Evolutionary conservation across 2,113 vertebrate species (phyloP), one percentile per base, ranked within the genome.

Genomic region (Nesoenas mayeri): DNA sequence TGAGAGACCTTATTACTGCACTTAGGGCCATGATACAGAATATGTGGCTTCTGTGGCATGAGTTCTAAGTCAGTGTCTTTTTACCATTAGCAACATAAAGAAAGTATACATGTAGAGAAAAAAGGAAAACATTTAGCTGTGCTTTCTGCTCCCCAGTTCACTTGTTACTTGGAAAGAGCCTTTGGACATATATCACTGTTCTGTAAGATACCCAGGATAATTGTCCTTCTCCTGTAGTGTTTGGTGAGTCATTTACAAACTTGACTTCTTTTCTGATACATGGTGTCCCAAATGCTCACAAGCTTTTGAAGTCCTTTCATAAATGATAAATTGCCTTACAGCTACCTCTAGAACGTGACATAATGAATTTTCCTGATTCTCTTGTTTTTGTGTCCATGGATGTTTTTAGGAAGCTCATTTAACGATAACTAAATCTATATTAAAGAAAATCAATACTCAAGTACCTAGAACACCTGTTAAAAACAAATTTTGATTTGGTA

Each of bases 21-120:
- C 29, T 26, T 5, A 10, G 12, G 29, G 25, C 9, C 9, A 18
- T 53, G 1, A 17, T 5, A 40, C 15, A 53, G 31, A 38, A 8
- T 3, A 4, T 12, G 4, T 2, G 22, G 13, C 2, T 21, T 57
- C 47, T 51, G 3, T 57, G 10, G 19, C 1, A 2, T 24, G 16
- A 11, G 61, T 79, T 44, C 2, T 20, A 94, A 91, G 21, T 4
- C 2, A 19, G 5, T 32, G 17, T 24, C 7, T 32, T 91, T 72
- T 61, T 74, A 5, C 5, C 1, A 1, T 61, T 51, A 12, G 8
- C 17, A 66, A 8, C 4, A 26, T 24, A 40, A 69, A 16, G 2
- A 40, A 10, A 36, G 20, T 28, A 5, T 5, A 11, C 4, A 2
- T 5, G 1, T 44, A 58, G 10, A 48, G 9, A 81, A 78, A 29